phyloP scores from a whole-genome alignment of 2,113 vertebrate species.

The Rattus rattus region DNA sequence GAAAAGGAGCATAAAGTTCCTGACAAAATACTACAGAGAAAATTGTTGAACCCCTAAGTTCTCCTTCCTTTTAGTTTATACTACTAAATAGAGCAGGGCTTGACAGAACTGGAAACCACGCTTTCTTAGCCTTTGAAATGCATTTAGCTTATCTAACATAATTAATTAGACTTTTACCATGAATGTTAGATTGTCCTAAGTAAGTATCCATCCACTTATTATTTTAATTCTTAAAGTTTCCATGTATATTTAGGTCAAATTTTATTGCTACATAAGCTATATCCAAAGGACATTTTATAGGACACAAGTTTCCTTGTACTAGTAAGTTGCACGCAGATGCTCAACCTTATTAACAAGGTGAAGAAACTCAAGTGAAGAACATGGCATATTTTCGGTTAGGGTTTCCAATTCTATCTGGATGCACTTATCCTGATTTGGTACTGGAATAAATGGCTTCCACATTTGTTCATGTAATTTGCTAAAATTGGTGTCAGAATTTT shows the following conservation, averaged over 20 bases:
- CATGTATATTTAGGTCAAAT: not conserved
- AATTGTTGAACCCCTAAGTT: not conserved
- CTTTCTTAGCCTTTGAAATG: not conserved
- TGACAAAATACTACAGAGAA: not conserved
- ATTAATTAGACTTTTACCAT: not conserved
- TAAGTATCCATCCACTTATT: not conserved
- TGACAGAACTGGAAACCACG: not conserved
- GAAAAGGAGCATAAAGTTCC: not conserved
- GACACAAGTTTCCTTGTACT: not conserved
- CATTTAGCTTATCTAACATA: not conserved
- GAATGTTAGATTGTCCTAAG: not conserved
- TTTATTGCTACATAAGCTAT: not conserved
- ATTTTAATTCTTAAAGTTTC: not conserved
- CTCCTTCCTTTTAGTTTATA: not conserved
- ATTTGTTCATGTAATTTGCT: constrained; percentile 74
- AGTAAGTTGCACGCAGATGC: not conserved
- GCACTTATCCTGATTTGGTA: constrained; percentile 60
- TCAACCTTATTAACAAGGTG: not conserved
- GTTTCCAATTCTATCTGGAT: constrained; percentile 71
- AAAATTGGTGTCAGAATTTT: constrained; percentile 51
- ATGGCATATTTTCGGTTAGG: not conserved
- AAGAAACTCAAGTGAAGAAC: not conserved
- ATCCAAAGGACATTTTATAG: not conserved
- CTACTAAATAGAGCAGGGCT: not conserved
- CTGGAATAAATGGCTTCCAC: constrained; percentile 75